Conservation (phyloP, 2,888 invertebrate genomes). For the Synanthedon tipuliformis region DNA sequence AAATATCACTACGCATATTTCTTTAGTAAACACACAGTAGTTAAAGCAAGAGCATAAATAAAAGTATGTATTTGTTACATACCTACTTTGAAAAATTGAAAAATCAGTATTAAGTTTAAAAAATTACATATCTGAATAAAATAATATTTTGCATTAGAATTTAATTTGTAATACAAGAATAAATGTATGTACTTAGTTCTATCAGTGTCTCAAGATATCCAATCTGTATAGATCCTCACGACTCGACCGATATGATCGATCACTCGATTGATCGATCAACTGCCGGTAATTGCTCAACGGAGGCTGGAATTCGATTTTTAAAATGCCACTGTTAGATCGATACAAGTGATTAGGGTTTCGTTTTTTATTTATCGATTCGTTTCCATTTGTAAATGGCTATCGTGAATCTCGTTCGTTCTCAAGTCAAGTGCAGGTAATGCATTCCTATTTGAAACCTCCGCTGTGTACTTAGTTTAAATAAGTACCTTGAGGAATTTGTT, state of each 20-base stretch:
- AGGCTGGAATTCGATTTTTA: slow-evolving; percentile 18
- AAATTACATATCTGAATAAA: too few relatives aligned
- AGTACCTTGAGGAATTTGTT: too few relatives aligned
- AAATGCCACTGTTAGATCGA: slow-evolving; percentile 16
- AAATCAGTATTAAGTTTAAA: too few relatives aligned
- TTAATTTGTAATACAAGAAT: too few relatives aligned
- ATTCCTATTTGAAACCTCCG: neutral
- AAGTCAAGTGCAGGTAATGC: neutral
- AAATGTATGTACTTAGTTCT: too few relatives aligned
- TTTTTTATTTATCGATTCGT: neutral
- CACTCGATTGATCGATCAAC: slow-evolving; percentile 13
- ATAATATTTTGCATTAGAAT: too few relatives aligned
- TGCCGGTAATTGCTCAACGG: slow-evolving; percentile 22
- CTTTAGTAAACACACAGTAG: too few relatives aligned
- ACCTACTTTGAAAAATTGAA: too few relatives aligned
- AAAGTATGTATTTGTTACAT: too few relatives aligned
- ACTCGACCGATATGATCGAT: slow-evolving; percentile 2
- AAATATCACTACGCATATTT: too few relatives aligned
- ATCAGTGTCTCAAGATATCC: neutral
- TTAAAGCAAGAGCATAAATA: too few relatives aligned
- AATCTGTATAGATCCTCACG: neutral
- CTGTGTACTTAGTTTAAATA: too few relatives aligned
- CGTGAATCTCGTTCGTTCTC: neutral
- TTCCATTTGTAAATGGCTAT: neutral
- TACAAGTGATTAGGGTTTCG: slow-evolving; percentile 5